A percentile compares a stretch with the other conserved stretches of the same genome.
Conservation (phyloP, 2,113 vertebrate species). For the Balaenoptera acutorostrata region DNA sequence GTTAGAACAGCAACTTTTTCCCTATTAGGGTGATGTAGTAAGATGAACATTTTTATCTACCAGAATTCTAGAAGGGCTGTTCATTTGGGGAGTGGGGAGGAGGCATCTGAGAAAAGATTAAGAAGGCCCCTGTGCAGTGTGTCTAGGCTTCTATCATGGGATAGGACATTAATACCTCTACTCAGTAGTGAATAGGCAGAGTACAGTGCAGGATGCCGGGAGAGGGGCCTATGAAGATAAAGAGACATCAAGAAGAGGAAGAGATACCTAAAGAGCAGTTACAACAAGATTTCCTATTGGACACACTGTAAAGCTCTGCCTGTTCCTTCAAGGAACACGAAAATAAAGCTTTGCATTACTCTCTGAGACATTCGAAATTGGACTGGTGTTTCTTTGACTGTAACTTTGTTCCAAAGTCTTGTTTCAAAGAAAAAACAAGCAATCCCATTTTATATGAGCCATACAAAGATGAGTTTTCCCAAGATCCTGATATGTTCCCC, state of each 20-base stretch:
- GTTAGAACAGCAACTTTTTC: background rate
- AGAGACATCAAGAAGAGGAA: background rate
- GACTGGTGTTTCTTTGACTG: background rate
- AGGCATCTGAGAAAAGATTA: background rate
- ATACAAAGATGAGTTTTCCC: background rate
- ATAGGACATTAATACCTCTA: background rate
- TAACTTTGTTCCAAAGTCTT: background rate
- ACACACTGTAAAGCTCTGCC: background rate
- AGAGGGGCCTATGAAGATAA: background rate
- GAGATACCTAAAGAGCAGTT: background rate
- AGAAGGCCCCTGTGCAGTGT: background rate
- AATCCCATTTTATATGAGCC: background rate
- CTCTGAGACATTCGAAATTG: background rate
- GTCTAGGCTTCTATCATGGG: background rate
- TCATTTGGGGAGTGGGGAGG: background rate
- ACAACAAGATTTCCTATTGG: background rate
- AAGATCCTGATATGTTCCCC: background rate
- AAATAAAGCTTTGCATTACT: background rate
- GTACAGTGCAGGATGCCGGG: background rate
- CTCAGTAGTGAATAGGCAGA: background rate
- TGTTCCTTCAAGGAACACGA: background rate
- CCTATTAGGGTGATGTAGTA: background rate
- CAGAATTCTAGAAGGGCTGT: background rate
- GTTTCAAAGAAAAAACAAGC: background rate
- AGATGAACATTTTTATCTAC: background rate